Percentiles rank a stretch among this genome's conserved stretches.
phyloP scores from a whole-genome alignment of 2,113 vertebrate genomes.

The Indicator maculatus region DNA sequence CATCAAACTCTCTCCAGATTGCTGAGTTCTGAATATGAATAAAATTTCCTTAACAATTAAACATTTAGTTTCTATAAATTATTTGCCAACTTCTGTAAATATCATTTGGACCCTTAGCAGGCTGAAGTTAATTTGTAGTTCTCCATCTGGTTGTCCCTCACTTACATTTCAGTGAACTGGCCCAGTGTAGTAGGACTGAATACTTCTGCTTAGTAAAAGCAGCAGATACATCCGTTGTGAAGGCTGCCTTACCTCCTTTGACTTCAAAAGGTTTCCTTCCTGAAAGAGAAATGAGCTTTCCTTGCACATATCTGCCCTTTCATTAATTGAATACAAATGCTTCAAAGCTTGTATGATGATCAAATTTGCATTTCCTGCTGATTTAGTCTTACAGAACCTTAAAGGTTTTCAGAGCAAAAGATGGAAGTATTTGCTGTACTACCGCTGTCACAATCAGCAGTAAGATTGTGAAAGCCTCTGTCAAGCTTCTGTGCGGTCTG shows the following conservation, averaged over 20 bases:
- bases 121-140: not conserved
- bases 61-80: not conserved
- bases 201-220: not conserved
- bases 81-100: not conserved
- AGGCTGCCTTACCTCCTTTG: not conserved
- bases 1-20: not conserved
- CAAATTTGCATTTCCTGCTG: conserved; percentile 26
- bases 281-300: not conserved
- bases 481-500: not conserved
- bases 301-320: conserved; percentile 2
- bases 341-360: conserved; percentile 7
- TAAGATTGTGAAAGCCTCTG: not conserved
- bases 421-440: not conserved
- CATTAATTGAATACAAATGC: not conserved
- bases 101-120: not conserved
- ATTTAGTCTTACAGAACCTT: conserved; percentile 4
- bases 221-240: not conserved
- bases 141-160: not conserved
- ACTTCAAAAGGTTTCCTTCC: not conserved
- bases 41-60: not conserved
- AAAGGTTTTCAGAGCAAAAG: not conserved
- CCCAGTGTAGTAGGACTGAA: not conserved
- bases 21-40: not conserved
- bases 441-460: not conserved
- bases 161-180: not conserved